Base-by-base conservation (phyloP, 1,140 invertebrate species). In the Ericerus pela region DNA sequence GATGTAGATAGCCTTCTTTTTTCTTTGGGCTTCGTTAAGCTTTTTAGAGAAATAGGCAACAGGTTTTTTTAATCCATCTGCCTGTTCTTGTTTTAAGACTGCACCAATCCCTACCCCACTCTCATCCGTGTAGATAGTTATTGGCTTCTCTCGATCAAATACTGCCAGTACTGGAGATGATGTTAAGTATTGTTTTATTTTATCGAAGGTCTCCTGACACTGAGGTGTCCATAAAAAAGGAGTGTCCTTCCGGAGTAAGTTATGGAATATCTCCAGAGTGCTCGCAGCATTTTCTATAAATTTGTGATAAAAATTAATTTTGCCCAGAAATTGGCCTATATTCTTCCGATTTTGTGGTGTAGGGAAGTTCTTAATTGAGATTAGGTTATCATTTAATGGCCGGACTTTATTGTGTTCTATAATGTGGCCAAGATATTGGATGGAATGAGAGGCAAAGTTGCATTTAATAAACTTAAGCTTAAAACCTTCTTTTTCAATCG, bases 51-150 rank as follows among this genome's bases (percentile, higher is more conserved):
- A 67, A 20, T 58, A 60, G 16, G 54, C 54, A 10, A 54, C 62
- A 27, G 62, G 63, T 57, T 64, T 63, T 61, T 62, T 52, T 62
- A 61, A 26, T 51, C 54, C 56, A 57, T 65, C 58, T 16, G 22
- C 5, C 59, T 66, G 61, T 59, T 30, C 3, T 58, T 69, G 66
- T 60, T 67, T 66, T 31, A 68, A 53, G 5, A 70, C 43, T 30
- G 68, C 65, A 38, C 69, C 69, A 22, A 71, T 38, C 24, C 69
- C 67, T 56, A 53, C 30, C 24, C 57, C 30, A 43, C 54, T 59
- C 4, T 67, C 67, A 60, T 69, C 66, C 53, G 66, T 68, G 31
- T 67, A 65, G 12, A 68, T 67, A 3, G 62, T 20, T 5, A 67
- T 68, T 41, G 65, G 64, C 24, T 66, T 58, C 20, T 66, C 58